Evolutionary conservation across 2,888 invertebrate species (phyloP), one percentile per base, ranked within the genome.

Genomic region (Latheticus oryzae): DNA sequence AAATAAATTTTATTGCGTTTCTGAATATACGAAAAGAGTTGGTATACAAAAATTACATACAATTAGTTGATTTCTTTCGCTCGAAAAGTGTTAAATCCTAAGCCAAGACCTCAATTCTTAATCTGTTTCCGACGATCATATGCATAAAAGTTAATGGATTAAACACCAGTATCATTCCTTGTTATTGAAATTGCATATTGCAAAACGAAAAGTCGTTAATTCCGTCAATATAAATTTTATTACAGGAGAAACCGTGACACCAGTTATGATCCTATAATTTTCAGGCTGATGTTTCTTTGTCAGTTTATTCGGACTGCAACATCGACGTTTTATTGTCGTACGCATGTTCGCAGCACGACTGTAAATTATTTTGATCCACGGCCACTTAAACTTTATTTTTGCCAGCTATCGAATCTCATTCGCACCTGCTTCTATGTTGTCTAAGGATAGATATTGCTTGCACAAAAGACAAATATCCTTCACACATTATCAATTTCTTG

Each of bases 191-290:
- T 60, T 61, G 54, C 58, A 59, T 63, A 62, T 64, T 62, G 58
- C 60, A 63, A 56, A 57, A 56, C 56, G 57, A 59, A 61, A 54
- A 50, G 57, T 52, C 62, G 55, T 64, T 62, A 61, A 63, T 61
- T 60, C 58, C 52, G 50, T 60, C 58, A 58, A 54, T 62, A 60
- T 60, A 61, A 63, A 66, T 62, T 66, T 66, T 66, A 66, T 62
- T 54, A 52, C 62, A 45, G 38, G n/a, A 53, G 32, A 60, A 58
- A 62, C 58, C 52, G 57, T 61, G 60, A 59, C 63, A 57, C 52
- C 52, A 56, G 63, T 65, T 64, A 65, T 62, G 65, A 65, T 62
- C 65, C 59, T 57, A 62, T 63, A 65, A 63, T 62, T 64, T 64
- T 59, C 62, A 61, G 48, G 47, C 58, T 59, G 60, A 60, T 65